A percentile compares a stretch with the other conserved stretches of the same genome.
These are phyloP conservation scores for Scortum barcoo DNA, from an alignment of 2,113 vertebrate species.

Conservation along the genomic window DNA sequence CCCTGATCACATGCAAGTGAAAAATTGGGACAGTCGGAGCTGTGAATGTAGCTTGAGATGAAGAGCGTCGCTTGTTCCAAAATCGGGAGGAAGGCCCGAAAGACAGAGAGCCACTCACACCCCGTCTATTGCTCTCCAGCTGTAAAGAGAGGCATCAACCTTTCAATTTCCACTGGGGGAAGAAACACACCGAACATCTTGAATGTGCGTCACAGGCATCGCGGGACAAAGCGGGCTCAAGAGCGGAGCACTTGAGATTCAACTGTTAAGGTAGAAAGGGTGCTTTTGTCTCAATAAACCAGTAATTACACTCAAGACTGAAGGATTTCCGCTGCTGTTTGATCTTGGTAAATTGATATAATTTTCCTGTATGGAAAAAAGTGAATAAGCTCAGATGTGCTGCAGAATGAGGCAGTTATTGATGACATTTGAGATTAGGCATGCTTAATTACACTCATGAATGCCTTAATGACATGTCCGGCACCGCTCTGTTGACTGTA, in stretches of 20 bases:
- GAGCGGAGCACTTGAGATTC: constrained; percentile 58
- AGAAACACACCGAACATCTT: constrained; percentile 62
- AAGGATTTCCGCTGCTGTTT: constrained; percentile 75
- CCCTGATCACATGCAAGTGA: constrained; percentile 30
- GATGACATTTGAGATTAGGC: constrained; percentile 78
- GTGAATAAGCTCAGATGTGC: constrained; percentile 46
- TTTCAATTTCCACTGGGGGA: constrained; percentile 46
- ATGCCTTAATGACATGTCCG: constrained; percentile 62
- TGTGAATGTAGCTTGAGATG: constrained; percentile 45
- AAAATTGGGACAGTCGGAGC: constrained; percentile 29
- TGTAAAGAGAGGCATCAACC: constrained; percentile 59
- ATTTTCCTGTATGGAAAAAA: constrained; percentile 62
- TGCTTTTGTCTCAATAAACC: constrained; percentile 71
- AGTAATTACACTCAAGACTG: constrained; percentile 69
- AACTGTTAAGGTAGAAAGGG: constrained; percentile 64
- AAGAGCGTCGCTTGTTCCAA: constrained; percentile 58
- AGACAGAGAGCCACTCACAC: constrained; percentile 58
- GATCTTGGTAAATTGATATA: constrained; percentile 72
- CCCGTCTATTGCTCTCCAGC: constrained; percentile 53
- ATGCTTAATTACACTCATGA: constrained; percentile 70
- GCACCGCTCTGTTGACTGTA: constrained; percentile 50
- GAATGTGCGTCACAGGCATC: constrained; percentile 51
- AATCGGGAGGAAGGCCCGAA: constrained; percentile 60
- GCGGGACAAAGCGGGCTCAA: constrained; percentile 57
- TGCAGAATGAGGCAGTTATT: constrained; percentile 60